phyloP scores from a whole-genome alignment of 2,113 vertebrate species.

The Pao palembangensis region DNA sequence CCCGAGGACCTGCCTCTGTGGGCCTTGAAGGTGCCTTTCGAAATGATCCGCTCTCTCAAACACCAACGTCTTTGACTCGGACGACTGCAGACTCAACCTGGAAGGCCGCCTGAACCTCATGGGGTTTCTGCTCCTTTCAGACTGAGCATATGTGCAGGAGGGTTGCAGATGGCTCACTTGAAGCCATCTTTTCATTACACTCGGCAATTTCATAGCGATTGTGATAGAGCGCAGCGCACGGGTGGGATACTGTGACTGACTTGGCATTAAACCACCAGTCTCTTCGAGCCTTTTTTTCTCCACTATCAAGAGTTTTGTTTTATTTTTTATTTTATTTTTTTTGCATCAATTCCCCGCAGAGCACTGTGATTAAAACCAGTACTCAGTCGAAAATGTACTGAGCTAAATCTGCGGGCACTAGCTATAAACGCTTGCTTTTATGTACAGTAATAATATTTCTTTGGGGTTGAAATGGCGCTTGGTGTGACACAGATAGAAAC shows the following conservation, averaged over 20 bases:
- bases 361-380: too few relatives aligned
- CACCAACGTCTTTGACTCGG: conserved; percentile 1
- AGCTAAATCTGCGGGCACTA: background rate
- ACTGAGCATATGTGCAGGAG: conserved; percentile 49
- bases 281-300: background rate
- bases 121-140: conserved; percentile 42
- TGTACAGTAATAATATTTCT: background rate
- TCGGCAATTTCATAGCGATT: conserved; percentile 29
- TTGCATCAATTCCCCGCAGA: background rate
- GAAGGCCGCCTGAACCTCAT: conserved; percentile 21
- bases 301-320: too few relatives aligned
- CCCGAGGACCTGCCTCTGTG: too few relatives aligned
- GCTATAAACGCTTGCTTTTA: background rate
- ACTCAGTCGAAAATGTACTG: too few relatives aligned
- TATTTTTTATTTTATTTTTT: background rate
- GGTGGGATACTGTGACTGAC: conserved; percentile 22
- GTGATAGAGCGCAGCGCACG: conserved; percentile 5
- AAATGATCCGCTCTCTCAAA: too few relatives aligned
- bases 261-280: conserved; percentile 18
- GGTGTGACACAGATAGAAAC: conserved; percentile 56
- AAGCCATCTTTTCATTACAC: conserved; percentile 54
- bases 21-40: too few relatives aligned
- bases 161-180: conserved; percentile 54
- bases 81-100: conserved; percentile 35
- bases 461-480: conserved; percentile 21